Base-by-base conservation (phyloP, 2,888 invertebrate genomes). In the Biston betularia region DNA sequence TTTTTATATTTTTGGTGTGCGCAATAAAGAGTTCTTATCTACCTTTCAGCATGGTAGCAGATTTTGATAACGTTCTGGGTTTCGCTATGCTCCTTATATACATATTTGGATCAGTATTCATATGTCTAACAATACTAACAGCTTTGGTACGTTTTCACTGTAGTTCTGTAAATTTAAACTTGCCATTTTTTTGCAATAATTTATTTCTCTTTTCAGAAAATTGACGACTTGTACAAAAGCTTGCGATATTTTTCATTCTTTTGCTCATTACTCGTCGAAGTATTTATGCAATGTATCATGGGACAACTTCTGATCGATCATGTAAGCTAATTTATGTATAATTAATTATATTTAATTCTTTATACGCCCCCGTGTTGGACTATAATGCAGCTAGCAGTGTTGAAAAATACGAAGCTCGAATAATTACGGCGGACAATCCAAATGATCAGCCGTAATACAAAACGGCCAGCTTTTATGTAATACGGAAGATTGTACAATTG, bases 221-320 rank as follows among this genome's bases (percentile, higher is more conserved):
- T 89, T 0, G 82, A 89, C 54, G 85, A 89, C 60, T 70, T 85
- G 0, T 89, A 88, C 68, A 86, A 85, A 70, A 82, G 83, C 1
- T 57, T 92, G 10, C 87, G 91, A 7, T 92, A 90, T 72, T 88
- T 89, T 63, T 89, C 86, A 1, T 90, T 92, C 80, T 90, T 86
- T 64, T 74, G 81, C 33, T 88, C 89, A 2, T 70, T 93, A 12
- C 56, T 90, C 0, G 57, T 89, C 1, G 88, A 89, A 56, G 84
- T 86, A 34, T 88, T 90, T 55, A 74, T 85, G 38, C 88, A 88
- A 56, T 92, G 93, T 50, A 79, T 88, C 11, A 83, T 89, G 38
- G 93, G 93, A 35, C 92, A 93, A 75, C 75, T 88, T n/a, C 73
- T 93, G 45, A 85, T 82, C 64, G 84, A 92, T 72, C 89, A 92